A percentile compares a stretch with the other conserved stretches of the same genome.
These are phyloP conservation scores for Pogonomyrmex barbatus DNA, from an alignment of 1,140 invertebrate species.

Conservation along the genomic window DNA sequence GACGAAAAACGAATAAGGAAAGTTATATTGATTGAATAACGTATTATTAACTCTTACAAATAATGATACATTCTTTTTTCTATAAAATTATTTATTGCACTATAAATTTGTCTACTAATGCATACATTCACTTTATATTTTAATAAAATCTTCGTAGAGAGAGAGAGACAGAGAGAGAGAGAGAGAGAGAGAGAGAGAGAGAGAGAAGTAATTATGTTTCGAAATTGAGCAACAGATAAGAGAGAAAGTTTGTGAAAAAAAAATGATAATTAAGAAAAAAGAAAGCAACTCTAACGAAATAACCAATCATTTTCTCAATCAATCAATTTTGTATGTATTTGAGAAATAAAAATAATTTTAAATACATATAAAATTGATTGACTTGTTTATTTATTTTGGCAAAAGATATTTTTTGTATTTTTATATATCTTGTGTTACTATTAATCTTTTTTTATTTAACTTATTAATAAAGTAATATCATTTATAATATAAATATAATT, in stretches of 20 bases:
- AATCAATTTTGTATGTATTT: neutral
- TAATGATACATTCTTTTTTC: neutral
- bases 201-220: neutral
- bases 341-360: too few species aligned
- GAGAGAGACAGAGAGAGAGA: neutral
- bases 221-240: neutral
- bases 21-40: neutral
- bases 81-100: neutral
- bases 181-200: neutral
- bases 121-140: neutral
- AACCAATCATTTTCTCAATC: neutral
- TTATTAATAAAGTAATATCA: neutral
- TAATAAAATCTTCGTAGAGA: neutral
- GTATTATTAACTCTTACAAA: neutral
- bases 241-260: neutral
- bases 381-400: neutral
- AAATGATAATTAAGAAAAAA: too few species aligned
- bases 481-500: neutral
- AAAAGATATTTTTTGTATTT: neutral
- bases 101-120: neutral
- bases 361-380: conserved; percentile 6
- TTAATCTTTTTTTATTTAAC: neutral
- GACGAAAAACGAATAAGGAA: conserved; percentile 5
- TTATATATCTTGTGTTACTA: neutral
- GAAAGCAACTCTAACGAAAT: too few species aligned